Evolutionary conservation across 2,113 vertebrate genomes (phyloP).

Genomic region (Syngnathus typhle): DNA sequence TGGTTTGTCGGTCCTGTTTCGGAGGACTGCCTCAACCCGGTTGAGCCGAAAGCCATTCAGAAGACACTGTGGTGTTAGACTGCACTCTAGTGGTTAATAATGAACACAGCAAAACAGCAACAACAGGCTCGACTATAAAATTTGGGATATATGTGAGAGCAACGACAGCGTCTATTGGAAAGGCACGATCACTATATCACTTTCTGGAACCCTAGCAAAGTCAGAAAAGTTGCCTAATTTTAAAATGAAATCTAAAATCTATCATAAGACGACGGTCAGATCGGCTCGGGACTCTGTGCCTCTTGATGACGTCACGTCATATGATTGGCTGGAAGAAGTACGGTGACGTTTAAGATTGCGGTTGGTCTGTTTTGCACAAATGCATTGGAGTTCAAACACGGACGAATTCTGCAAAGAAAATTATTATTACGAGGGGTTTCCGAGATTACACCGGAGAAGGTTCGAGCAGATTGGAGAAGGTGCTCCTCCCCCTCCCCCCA

Average conservation of each 20-base stretch:
- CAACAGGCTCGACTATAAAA: not conserved
- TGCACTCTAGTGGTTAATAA: slow-evolving; percentile 48
- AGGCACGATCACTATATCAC: not conserved
- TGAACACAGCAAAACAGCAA: slow-evolving; percentile 31
- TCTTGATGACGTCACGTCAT: too few species aligned
- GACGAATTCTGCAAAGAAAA: too few species aligned
- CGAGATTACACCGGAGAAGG: too few species aligned
- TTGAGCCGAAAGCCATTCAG: not conserved
- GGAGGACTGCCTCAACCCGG: not conserved
- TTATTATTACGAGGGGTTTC: too few species aligned
- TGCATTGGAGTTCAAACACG: too few species aligned
- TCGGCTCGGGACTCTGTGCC: too few species aligned
- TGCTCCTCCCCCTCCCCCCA: too few species aligned
- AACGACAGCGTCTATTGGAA: not conserved
- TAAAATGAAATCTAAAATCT: not conserved
- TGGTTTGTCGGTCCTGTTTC: not conserved
- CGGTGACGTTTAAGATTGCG: too few species aligned
- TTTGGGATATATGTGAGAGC: not conserved
- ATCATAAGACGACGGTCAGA: not conserved
- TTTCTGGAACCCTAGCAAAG: not conserved
- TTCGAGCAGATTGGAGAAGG: too few species aligned
- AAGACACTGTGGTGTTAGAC: slow-evolving; percentile 14
- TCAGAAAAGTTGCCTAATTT: not conserved
- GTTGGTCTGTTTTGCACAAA: too few species aligned
- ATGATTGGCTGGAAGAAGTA: too few species aligned